These are phyloP conservation scores for Vultur gryphus DNA, from an alignment of 2,797 vertebrate species.

Conservation along the genomic window DNA sequence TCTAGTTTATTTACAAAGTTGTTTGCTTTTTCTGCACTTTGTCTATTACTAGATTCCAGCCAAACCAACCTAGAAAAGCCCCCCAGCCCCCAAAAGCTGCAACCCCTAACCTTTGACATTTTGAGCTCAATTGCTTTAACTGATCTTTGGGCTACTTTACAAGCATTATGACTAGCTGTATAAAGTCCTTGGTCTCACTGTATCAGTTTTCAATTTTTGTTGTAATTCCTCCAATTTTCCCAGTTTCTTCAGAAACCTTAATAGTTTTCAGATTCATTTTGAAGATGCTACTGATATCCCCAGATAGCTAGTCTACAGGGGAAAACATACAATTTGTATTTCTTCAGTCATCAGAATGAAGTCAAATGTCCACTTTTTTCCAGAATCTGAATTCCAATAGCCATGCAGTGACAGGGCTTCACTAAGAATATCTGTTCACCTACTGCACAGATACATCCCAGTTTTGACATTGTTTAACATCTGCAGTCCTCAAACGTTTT, in stretches of 20 bases:
- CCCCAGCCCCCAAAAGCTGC: not conserved
- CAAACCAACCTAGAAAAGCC: not conserved
- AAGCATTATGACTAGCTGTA: not conserved
- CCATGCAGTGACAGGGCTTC: not conserved
- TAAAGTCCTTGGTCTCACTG: not conserved
- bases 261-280: not conserved
- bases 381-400: not conserved
- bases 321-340: not conserved
- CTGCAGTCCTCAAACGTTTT: not conserved
- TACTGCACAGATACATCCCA: not conserved
- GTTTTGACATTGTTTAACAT: not conserved
- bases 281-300: not conserved
- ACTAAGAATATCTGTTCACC: not conserved
- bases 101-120: not conserved
- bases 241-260: not conserved
- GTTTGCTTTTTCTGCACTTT: not conserved
- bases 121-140: not conserved
- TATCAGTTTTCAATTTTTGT: not conserved
- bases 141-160: not conserved
- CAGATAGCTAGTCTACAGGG: not conserved
- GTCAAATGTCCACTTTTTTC: not conserved
- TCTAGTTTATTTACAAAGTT: not conserved
- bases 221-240: not conserved
- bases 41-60: not conserved
- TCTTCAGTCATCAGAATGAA: not conserved